These are phyloP conservation scores for Muntiacus reevesi DNA, from an alignment of 2,113 vertebrate species.

Conservation along the genomic window DNA sequence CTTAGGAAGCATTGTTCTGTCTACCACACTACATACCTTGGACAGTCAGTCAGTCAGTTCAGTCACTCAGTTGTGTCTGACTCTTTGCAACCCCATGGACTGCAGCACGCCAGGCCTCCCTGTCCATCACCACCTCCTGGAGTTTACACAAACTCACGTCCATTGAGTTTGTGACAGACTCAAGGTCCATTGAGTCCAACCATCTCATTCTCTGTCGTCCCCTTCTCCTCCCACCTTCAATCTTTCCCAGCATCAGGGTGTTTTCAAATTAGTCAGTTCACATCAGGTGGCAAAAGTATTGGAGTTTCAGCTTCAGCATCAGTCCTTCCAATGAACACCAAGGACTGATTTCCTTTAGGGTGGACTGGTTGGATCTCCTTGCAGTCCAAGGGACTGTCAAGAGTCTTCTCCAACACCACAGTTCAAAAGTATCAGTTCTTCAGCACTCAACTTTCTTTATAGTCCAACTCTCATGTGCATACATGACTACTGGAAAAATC, in stretches of 20 bases:
- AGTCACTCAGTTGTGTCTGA: background rate
- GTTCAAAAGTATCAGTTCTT: background rate
- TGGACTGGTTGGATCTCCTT: background rate
- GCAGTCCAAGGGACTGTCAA: background rate
- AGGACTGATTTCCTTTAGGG: background rate
- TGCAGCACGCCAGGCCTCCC: background rate
- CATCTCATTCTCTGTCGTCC: background rate
- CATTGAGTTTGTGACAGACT: background rate
- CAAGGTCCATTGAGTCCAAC: background rate
- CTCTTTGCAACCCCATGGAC: background rate
- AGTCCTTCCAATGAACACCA: background rate
- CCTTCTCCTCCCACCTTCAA: background rate
- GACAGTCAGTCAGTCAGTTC: background rate
- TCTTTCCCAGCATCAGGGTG: background rate
- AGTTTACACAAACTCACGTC: background rate
- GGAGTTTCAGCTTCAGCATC: background rate
- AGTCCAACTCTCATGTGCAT: background rate
- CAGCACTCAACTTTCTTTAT: background rate
- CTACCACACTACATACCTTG: background rate
- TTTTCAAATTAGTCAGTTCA: background rate
- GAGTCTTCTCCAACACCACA: background rate
- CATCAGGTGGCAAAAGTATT: background rate
- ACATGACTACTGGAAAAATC: background rate
- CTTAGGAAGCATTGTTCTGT: background rate
- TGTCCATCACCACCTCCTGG: background rate